A percentile compares a stretch with the other conserved stretches of the same genome.
Conservation (phyloP, 2,888 invertebrate genomes). For the Azorinus chamasolen region DNA sequence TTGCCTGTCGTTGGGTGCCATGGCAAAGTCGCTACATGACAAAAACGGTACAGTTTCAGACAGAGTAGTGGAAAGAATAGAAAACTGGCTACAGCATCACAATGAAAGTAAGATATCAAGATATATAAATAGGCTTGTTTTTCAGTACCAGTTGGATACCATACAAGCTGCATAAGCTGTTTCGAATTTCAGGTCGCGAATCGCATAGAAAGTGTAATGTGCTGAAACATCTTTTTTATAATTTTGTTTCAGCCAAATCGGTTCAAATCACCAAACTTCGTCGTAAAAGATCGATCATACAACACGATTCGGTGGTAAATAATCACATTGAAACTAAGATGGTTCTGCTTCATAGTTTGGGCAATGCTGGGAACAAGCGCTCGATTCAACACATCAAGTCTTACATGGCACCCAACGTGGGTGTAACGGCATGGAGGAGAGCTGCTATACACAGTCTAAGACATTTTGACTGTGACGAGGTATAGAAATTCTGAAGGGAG, state of each 20-base stretch:
- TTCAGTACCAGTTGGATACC: too few species aligned
- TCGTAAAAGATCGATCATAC: conserved; percentile 40
- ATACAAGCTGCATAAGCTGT: too few species aligned
- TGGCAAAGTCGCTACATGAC: conserved; percentile 63
- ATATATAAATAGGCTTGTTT: too few species aligned
- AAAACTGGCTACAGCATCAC: conserved; percentile 63
- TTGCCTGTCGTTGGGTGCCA: conserved; percentile 68
- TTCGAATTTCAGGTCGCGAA: too few species aligned
- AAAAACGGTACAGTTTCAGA: conserved; percentile 55
- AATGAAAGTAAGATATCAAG: conserved; percentile 45
- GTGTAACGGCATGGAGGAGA: conserved; percentile 67
- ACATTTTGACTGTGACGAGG: conserved; percentile 70
- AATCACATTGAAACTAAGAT: conserved; percentile 69
- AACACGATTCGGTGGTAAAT: conserved; percentile 36
- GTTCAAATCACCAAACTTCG: conserved; percentile 43
- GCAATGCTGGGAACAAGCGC: conserved; percentile 70
- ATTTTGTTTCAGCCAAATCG: too few species aligned
- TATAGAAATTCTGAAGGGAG: too few species aligned
- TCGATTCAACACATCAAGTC: conserved; percentile 67
- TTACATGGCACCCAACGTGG: conserved; percentile 67
- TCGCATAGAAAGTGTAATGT: too few species aligned
- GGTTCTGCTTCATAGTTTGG: conserved; percentile 70
- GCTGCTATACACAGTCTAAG: conserved; percentile 70
- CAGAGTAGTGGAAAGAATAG: conserved; percentile 61
- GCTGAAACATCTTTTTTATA: too few species aligned